Conservation (phyloP, 2,113 vertebrate genomes). For the Salvelinus sp. region DNA sequence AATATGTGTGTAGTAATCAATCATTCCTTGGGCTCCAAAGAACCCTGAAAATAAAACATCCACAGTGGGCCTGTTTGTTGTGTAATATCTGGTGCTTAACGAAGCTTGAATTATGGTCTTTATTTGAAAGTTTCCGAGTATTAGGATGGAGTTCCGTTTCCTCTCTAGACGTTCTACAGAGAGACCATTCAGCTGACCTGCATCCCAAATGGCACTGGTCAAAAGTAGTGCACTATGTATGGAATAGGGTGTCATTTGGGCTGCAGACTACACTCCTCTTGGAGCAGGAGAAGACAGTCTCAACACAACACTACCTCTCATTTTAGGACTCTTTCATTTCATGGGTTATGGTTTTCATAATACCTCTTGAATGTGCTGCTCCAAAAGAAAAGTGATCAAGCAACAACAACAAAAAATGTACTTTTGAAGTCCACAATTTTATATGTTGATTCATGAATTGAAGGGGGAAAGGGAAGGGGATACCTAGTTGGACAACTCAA, state of each 20-base stretch:
- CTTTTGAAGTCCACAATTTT: too few relatives aligned
- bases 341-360: background rate
- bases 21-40: slow-evolving; percentile 47
- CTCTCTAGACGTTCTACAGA: slow-evolving; percentile 18
- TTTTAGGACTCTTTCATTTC: background rate
- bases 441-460: too few relatives aligned
- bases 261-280: too few relatives aligned
- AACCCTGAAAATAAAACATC: slow-evolving; percentile 26
- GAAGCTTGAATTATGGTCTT: slow-evolving; percentile 53
- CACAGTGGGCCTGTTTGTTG: slow-evolving; percentile 41
- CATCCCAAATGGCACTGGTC: too few relatives aligned
- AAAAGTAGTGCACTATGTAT: too few relatives aligned
- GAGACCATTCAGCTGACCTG: slow-evolving; percentile 12
- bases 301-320: slow-evolving; percentile 7
- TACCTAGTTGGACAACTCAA: too few relatives aligned
- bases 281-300: slow-evolving; percentile 10
- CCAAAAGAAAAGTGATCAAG: too few relatives aligned
- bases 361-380: too few relatives aligned
- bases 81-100: slow-evolving; percentile 55
- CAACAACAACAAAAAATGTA: too few relatives aligned
- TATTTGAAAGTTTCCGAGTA: slow-evolving; percentile 46
- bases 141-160: slow-evolving; percentile 32
- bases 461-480: too few relatives aligned
- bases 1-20: slow-evolving; percentile 40
- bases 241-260: too few relatives aligned